Evolutionary conservation across 2,888 invertebrate species (phyloP).

Genomic region (Limnephilus rhombicus): DNA sequence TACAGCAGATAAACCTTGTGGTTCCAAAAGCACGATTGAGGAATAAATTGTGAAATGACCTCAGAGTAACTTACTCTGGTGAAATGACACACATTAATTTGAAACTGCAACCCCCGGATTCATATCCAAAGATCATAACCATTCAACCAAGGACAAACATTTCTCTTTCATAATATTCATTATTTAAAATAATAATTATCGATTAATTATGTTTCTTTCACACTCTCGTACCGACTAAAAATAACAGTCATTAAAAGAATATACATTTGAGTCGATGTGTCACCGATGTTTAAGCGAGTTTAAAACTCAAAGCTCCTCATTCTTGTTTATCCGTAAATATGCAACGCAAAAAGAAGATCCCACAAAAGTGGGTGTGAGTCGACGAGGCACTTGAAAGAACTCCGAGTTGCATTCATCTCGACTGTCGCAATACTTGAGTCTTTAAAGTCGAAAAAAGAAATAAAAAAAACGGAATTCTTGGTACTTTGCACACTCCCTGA

Average conservation of each 20-base stretch:
- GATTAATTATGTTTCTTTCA: background rate
- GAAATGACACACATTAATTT: too few species aligned
- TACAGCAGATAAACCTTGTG: too few species aligned
- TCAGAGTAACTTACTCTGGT: too few species aligned
- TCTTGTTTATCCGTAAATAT: constrained; percentile 1
- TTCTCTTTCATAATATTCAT: background rate
- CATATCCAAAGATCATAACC: too few species aligned
- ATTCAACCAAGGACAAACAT: too few species aligned
- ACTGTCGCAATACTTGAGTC: background rate
- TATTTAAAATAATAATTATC: background rate
- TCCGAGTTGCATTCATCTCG: background rate
- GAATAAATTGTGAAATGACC: too few species aligned
- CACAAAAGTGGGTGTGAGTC: background rate
- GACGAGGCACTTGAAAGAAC: constrained; percentile 1
- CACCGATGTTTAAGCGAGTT: background rate
- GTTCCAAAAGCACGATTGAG: too few species aligned
- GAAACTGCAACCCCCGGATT: too few species aligned
- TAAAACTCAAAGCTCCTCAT: background rate
- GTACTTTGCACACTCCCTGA: background rate
- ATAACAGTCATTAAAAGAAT: background rate
- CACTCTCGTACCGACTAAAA: background rate
- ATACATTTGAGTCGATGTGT: background rate
- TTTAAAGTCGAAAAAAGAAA: background rate
- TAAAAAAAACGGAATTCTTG: background rate
- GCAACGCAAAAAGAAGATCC: background rate